Evolutionary conservation across 2,113 vertebrate genomes (phyloP).

Genomic region (human): GRCh38 chr2:185735001-185735500

Average conservation of each 20-base stretch:
- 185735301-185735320: neutral
- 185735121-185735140: neutral
- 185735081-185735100: neutral
- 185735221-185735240: neutral
- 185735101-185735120: neutral
- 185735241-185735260: neutral
- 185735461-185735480: neutral
- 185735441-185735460: too few species aligned
- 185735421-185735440: neutral
- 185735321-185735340: neutral
- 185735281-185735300: neutral
- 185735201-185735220: neutral
- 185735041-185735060: neutral
- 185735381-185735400: neutral
- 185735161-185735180: neutral
- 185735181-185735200: neutral
- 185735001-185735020: neutral
- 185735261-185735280: neutral
- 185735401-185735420: neutral
- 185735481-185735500: neutral
- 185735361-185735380: neutral
- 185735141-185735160: neutral
- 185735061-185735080: neutral
- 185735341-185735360: neutral
- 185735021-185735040: neutral